Evolutionary conservation across 2,797 vertebrate species (phyloP).

Genomic region (Monodelphis domestica): DNA sequence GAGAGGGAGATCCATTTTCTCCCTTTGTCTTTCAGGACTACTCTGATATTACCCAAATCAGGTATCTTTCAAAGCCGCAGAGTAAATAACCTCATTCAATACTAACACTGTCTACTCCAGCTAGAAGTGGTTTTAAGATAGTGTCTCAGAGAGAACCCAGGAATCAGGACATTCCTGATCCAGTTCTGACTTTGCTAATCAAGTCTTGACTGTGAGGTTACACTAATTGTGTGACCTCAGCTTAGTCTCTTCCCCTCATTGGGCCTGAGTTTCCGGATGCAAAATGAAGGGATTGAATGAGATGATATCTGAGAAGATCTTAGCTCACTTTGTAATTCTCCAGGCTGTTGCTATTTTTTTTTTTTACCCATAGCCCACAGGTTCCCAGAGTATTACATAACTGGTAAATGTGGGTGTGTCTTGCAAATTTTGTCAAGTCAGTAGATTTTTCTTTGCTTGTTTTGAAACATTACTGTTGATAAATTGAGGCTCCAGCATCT

Average conservation of each 20-base stretch:
- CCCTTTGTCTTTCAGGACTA: neutral
- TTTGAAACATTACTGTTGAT: slow-evolving; percentile 57
- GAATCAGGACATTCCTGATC: neutral
- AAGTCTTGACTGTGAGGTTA: neutral
- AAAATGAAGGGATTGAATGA: neutral
- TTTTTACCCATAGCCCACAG: neutral
- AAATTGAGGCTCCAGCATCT: neutral
- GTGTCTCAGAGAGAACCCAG: neutral
- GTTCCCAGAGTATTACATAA: slow-evolving; percentile 4
- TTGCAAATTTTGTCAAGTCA: slow-evolving; percentile 11
- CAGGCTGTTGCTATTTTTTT: neutral
- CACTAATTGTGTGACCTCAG: neutral
- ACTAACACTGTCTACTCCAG: neutral
- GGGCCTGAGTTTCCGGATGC: neutral
- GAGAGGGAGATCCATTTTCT: neutral
- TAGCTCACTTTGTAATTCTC: neutral
- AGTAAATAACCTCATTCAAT: neutral
- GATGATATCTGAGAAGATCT: neutral
- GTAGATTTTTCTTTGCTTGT: slow-evolving; percentile 66
- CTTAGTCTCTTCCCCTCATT: neutral
- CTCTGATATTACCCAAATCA: neutral
- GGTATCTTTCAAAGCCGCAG: neutral
- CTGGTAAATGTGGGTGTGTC: slow-evolving; percentile 49
- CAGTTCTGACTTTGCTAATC: neutral
- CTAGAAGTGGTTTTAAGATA: neutral